Evolutionary conservation across 2,113 vertebrate species (phyloP), one percentile per base, ranked within the genome.

Genomic region (Dolichallabes microphthalmus): DNA sequence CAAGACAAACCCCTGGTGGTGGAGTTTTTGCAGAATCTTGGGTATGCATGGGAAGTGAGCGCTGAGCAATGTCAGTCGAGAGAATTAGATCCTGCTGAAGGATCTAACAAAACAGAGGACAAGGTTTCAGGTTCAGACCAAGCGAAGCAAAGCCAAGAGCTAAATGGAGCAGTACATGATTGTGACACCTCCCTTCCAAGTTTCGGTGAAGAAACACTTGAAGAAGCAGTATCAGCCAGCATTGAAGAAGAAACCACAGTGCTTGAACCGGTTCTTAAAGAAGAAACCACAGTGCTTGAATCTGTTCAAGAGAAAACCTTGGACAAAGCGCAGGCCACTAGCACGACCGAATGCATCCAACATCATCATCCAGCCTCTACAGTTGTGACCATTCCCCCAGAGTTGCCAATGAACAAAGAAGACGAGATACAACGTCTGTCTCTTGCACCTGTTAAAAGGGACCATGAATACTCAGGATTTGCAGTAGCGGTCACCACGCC

Each of bases 21-120:
- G 86, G 91, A 95, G 25, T 97, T 98, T 93, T 87, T 96, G 66
- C 11, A 82, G 87, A 92, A 91, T 0, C 58, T 73, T 88, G 93
- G 87, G 27, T 79, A 89, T 61, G 92, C 85, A 14, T 98, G 96
- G 97, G 88, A 95, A 83, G 88, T 97, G 63, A 92, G 92, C 78
- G 11, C 98, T 58, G 88, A 92, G 68, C 52, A 94, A 85, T 91
- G 91, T 87, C 64, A 39, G 17, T 52, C 32, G 13, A 82, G 12
- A 39, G 52, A 78, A 17, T 80, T 22, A 61, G 52, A 68, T 81
- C 27, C 20, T 14, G 22, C 27, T 53, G 32, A 80, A 32, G 50
- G 39, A 45, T 45, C 45, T 45, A 45, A 45, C 45, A 45, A 45
- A n/a, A 84, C 35, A 10, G 77, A 77, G 55, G 25, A n/a, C 19